Percentiles rank a stretch among this genome's conserved stretches.
Evolutionary conservation across 1,140 invertebrate genomes (phyloP).

Genomic region (Periplaneta americana): DNA sequence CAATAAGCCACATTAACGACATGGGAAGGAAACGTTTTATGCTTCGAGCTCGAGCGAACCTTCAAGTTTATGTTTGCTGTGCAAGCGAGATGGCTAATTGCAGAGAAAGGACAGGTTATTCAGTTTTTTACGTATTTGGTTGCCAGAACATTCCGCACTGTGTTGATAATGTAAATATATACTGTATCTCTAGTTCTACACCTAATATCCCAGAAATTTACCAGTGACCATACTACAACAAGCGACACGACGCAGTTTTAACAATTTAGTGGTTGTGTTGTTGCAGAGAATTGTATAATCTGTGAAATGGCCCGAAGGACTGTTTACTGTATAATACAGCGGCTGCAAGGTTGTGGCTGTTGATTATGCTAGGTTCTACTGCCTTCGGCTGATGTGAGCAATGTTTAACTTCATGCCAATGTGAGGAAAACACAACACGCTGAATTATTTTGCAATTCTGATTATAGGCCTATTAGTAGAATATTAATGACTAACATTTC

Average conservation of each 20-base stretch:
- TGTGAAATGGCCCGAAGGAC: background rate
- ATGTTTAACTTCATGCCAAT: background rate
- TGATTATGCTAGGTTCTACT: background rate
- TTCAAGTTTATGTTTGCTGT: background rate
- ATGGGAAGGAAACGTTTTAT: no score
- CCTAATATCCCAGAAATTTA: background rate
- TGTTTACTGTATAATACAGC: background rate
- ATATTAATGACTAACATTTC: background rate
- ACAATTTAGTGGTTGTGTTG: no score
- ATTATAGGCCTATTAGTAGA: no score
- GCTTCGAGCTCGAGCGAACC: no score
- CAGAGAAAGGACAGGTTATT: background rate
- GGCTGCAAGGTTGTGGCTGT: background rate
- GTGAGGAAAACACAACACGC: background rate
- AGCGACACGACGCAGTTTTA: background rate
- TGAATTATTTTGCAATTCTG: background rate
- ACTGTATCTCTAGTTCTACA: background rate
- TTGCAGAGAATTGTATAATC: background rate
- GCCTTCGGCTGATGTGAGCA: background rate
- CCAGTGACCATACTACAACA: background rate
- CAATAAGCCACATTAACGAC: no score
- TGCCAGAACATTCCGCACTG: background rate
- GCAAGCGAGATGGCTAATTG: background rate
- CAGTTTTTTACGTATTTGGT: background rate
- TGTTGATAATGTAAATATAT: background rate